These are phyloP conservation scores for Acanthacorydalis orientalis DNA, from an alignment of 2,888 invertebrate genomes.

Conservation along the genomic window DNA sequence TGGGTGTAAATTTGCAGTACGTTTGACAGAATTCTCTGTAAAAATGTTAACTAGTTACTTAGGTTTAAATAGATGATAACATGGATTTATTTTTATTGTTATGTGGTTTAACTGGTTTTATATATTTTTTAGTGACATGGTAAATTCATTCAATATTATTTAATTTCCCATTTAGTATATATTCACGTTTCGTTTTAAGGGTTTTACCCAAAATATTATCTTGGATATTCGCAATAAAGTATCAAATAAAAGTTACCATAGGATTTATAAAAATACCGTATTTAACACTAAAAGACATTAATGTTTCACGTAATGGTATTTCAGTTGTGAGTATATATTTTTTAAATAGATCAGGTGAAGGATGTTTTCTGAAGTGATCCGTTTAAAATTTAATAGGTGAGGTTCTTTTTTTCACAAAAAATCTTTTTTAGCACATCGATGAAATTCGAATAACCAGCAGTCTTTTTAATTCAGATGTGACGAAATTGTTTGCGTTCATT, in stretches of 20 bases:
- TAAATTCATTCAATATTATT: slow-evolving; percentile 1
- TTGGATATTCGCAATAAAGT: slow-evolving; percentile 66
- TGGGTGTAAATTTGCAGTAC: too few relatives aligned
- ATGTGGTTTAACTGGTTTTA: not conserved
- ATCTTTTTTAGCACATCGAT: slow-evolving; percentile 53
- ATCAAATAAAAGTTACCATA: slow-evolving; percentile 60
- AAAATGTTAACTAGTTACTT: too few relatives aligned
- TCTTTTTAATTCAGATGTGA: slow-evolving; percentile 75
- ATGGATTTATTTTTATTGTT: slow-evolving; percentile 5
- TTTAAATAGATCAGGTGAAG: not conserved
- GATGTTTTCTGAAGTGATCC: too few relatives aligned
- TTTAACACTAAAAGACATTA: slow-evolving; percentile 62
- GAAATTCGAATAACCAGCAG: slow-evolving; percentile 74
- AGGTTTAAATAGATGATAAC: not conserved
- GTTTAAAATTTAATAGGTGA: too few relatives aligned
- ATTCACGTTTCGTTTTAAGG: slow-evolving; percentile 33
- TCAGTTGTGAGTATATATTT: slow-evolving; percentile 41
- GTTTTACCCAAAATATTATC: slow-evolving; percentile 58
- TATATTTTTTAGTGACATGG: slow-evolving; percentile 6
- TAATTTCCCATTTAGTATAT: slow-evolving; percentile 2
- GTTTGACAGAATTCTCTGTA: too few relatives aligned
- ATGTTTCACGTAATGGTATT: slow-evolving; percentile 62
- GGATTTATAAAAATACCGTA: slow-evolving; percentile 70
- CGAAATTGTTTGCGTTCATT: slow-evolving; percentile 68
- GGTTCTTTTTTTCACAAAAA: too few relatives aligned